Evolutionary conservation across 30 jellyfish, hydroid and myxozoan species (phyloP), one percentile per base, ranked within the genome.

Genomic region (Cassiopea andromeda): DNA sequence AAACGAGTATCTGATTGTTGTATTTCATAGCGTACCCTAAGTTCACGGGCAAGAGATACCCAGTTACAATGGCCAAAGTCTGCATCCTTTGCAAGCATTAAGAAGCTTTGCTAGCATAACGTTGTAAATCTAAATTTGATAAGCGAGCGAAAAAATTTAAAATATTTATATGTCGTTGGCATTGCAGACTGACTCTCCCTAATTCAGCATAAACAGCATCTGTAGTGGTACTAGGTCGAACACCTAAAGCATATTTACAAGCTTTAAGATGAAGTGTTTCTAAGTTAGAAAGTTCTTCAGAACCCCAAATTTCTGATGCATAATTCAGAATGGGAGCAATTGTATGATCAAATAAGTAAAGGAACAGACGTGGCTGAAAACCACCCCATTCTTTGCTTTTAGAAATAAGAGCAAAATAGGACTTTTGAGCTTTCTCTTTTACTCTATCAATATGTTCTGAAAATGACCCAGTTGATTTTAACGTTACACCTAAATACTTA

Each of bases 321-420:
- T 81, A 18, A 81, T 64, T 81, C 18, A 81, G 49, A 50, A 79
- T 79, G 54, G 88, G 88, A 54, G 57, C 77, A 54, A 79, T 79
- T 78, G 48, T 61, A 79, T 79, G 78, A 17, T 79, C 88, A 19
- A 79, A 79, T 79, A 59, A 50, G 44, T 61, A 79, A 27, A 81
- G 90, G 64, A 81, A 81, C 18, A 81, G 75, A 61, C 90, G 81
- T 15, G 80, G 81, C 82, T 69, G 81, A 27, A 60, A 81, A 81
- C 90, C 81, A 47, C 90, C 90, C 86, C 70, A 81, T 81, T 81
- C 83, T 61, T 19, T 81, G 68, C 82, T 81, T 81, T 61, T 81
- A 81, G 90, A 27, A 44, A 61, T 64, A 81, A 81, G 81, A 43
- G 81, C 46, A 81, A 81, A 81, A 61, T 81, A 81, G 90, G 80